Conservation (phyloP, 2,797 vertebrate species). For the Hylomyscus alleni region DNA sequence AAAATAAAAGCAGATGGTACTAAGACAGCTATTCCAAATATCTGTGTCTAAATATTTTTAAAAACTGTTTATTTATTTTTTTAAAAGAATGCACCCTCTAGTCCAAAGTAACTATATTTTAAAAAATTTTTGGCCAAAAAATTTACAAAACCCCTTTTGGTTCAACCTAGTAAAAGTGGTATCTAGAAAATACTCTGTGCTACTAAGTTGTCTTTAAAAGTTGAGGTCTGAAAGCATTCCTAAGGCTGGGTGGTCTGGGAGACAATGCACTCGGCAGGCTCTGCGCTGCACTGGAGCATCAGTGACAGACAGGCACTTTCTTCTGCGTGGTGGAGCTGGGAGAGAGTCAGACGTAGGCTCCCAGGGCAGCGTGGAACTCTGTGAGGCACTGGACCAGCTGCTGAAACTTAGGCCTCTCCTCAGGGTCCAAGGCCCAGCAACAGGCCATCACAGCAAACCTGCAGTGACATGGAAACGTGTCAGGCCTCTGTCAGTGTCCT, state of each 20-base stretch:
- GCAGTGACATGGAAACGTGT: slow-evolving; percentile 39
- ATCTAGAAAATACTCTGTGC: slow-evolving; percentile 89
- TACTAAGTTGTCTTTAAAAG: slow-evolving; percentile 89
- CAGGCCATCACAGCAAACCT: slow-evolving; percentile 99
- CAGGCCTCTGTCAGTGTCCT: background rate
- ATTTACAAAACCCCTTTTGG: slow-evolving; percentile 84
- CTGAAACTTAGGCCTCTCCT: slow-evolving; percentile 99
- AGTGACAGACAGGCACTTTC: slow-evolving; percentile 73
- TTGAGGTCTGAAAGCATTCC: slow-evolving; percentile 88
- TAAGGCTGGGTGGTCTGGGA: slow-evolving; percentile 93
- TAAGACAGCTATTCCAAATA: slow-evolving; percentile 88
- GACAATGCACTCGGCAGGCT: slow-evolving; percentile 87
- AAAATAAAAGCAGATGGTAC: slow-evolving; percentile 86
- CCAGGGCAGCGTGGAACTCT: slow-evolving; percentile 97
- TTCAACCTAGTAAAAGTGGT: slow-evolving; percentile 89
- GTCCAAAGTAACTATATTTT: slow-evolving; percentile 85
- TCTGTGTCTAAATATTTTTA: slow-evolving; percentile 84
- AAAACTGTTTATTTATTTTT: slow-evolving; percentile 86
- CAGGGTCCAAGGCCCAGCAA: slow-evolving; percentile 98
- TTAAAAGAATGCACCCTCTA: slow-evolving; percentile 78
- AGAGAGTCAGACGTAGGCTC: slow-evolving; percentile 95
- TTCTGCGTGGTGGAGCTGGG: slow-evolving; percentile 32
- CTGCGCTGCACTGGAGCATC: slow-evolving; percentile 81
- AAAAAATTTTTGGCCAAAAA: slow-evolving; percentile 84
- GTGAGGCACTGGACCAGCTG: slow-evolving; percentile 99